Percentiles rank a stretch among this genome's conserved stretches.
These are phyloP conservation scores for Chauna torquata DNA, from an alignment of 2,113 vertebrate genomes.

Conservation along the genomic window DNA sequence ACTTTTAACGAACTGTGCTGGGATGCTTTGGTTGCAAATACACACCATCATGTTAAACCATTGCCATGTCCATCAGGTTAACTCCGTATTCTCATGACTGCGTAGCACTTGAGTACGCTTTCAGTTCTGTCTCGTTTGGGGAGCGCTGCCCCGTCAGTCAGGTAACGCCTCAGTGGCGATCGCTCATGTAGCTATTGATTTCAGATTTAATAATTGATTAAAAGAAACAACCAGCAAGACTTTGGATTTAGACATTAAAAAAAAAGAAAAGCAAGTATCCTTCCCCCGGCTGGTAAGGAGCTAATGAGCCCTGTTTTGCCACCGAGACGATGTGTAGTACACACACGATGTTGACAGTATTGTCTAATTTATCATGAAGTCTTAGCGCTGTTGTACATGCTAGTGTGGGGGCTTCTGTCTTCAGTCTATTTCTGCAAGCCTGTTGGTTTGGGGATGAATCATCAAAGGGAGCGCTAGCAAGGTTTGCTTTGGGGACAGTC, in stretches of 20 bases:
- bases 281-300: constrained; percentile 23
- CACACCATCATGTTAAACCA: constrained; percentile 83
- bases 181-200: constrained; percentile 33
- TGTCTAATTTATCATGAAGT: constrained; percentile 62
- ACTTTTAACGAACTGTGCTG: constrained; percentile 18
- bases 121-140: constrained; percentile 58
- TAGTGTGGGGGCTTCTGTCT: constrained; percentile 33
- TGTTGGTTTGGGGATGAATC: constrained; percentile 48
- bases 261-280: neutral
- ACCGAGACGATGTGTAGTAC: constrained; percentile 1
- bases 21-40: constrained; percentile 59
- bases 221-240: constrained; percentile 47
- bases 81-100: constrained; percentile 51
- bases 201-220: constrained; percentile 66
- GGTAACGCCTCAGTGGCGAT: constrained; percentile 34
- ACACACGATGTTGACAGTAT: constrained; percentile 51
- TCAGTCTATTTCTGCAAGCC: constrained; percentile 51
- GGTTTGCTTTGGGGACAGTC: constrained; percentile 31
- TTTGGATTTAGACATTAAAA: constrained; percentile 35
- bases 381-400: constrained; percentile 52
- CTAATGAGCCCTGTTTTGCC: constrained; percentile 70
- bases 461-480: constrained; percentile 48
- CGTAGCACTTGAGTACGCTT: constrained; percentile 37
- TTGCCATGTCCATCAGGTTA: constrained; percentile 85
- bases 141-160: neutral